Evolutionary conservation across 2,888 invertebrate genomes (phyloP), one percentile per base, ranked within the genome.

Genomic region (Thumatha senex): DNA sequence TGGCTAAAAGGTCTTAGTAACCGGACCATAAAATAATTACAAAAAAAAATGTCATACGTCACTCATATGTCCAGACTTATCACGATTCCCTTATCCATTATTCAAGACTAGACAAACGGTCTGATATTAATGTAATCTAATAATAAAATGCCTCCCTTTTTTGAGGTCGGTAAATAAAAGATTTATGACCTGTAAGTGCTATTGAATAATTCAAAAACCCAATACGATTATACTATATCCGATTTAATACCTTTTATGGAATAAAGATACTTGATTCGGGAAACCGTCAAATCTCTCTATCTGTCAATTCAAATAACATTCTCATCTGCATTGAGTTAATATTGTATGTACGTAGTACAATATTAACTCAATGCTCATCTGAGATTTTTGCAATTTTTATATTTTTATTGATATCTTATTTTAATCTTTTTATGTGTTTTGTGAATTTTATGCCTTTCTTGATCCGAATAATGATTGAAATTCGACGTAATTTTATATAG

Each of bases 161-260:
- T 35, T 18, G 14, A 39, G 31, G 9, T 31, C 31, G 15, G 39
- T 39, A 31, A 39, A 39, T 48, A 31, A 35, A 18, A 48, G 11
- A 38, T 41, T 38, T 43, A 39, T 39, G 36, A 48, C 40, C 45
- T 54, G 55, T 49, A 54, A 58, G 48, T 15, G 10, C 34, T 44
- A 4, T 18, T 74, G 63, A 72, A 74, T 74, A 45, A 72, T 73
- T 72, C 68, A 71, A 15, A 12, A 63, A 34, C 10, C 41, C 56
- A 56, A 45, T 56, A 56, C 51, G 30, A 50, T 50, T 54, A 60
- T 55, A 57, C 48, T 58, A 56, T 51, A 58, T 60, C 58, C 56
- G 49, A 51, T 59, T 56, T 67, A 29, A 43, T 63, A 40, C 34
- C 41, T 56, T 36, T 56, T 34, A 63, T 42, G 47, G 47, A 63